Percentiles rank a stretch among this genome's conserved stretches.
Conservation (phyloP, 1,140 invertebrate species). For the Papilio dardanus region DNA sequence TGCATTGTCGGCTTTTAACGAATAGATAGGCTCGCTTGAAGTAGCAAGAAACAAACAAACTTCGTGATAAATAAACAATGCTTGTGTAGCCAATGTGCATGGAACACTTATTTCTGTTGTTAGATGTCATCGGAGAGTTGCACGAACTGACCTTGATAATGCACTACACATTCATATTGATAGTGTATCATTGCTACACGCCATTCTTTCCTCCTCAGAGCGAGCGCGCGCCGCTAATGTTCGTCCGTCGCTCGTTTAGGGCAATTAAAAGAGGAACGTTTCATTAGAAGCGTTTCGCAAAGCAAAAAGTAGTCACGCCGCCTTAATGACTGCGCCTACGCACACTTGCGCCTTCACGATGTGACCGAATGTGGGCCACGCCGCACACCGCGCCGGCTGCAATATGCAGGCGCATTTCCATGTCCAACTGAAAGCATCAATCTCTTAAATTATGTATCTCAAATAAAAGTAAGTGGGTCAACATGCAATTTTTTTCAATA, state of each 20-base stretch:
- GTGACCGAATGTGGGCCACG: neutral
- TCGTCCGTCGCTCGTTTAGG: neutral
- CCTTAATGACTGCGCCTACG: neutral
- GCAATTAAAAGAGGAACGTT: neutral
- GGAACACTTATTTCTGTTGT: too few species aligned
- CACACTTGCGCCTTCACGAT: neutral
- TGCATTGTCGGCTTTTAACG: too few species aligned
- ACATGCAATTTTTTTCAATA: neutral
- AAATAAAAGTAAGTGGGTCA: neutral
- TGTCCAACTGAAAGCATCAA: neutral
- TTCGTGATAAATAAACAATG: too few species aligned
- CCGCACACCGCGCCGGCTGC: neutral
- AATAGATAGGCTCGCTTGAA: too few species aligned
- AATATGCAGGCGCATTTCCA: neutral
- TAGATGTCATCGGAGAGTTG: too few species aligned
- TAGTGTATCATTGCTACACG: too few species aligned
- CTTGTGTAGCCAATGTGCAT: too few species aligned
- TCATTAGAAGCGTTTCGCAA: neutral
- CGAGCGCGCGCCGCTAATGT: too few species aligned
- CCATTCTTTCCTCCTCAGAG: too few species aligned
- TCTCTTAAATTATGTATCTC: neutral
- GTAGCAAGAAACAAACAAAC: too few species aligned
- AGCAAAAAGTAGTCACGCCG: slow-evolving; percentile 5
- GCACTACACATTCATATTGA: too few species aligned
- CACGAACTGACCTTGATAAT: too few species aligned